phyloP scores from a whole-genome alignment of 2,113 vertebrate species.

The Puma concolor region DNA sequence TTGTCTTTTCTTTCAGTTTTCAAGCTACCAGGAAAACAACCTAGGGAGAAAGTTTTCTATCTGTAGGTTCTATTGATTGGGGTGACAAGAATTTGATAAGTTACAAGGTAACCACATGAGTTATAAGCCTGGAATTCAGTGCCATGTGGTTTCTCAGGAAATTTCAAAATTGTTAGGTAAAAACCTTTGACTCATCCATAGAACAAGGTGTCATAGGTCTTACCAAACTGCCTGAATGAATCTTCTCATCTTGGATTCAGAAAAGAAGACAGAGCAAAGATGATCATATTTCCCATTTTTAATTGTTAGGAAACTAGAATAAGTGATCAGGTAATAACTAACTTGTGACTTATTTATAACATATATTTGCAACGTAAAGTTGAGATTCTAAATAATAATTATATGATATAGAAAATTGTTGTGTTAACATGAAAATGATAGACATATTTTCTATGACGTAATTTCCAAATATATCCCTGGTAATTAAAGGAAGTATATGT shows the following conservation, averaged over 20 bases:
- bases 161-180: not conserved
- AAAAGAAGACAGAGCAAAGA: not conserved
- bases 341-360: not conserved
- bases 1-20: slow-evolving; percentile 56
- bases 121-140: slow-evolving; percentile 15
- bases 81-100: slow-evolving; percentile 47
- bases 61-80: not conserved
- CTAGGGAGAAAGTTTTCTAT: not conserved
- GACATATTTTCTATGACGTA: not conserved
- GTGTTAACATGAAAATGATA: slow-evolving; percentile 14
- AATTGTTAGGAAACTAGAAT: not conserved
- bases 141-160: slow-evolving; percentile 14
- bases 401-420: not conserved
- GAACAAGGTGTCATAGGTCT: not conserved
- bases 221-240: not conserved
- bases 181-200: slow-evolving; percentile 14
- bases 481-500: not conserved
- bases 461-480: not conserved
- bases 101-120: not conserved
- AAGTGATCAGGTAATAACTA: not conserved
- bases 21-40: slow-evolving; percentile 32
- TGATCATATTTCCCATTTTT: not conserved
- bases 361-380: not conserved
- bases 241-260: not conserved
- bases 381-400: slow-evolving; percentile 13